Evolutionary conservation across 2,888 invertebrate species (phyloP).

Genomic region (Epistrophe grossulariae): DNA sequence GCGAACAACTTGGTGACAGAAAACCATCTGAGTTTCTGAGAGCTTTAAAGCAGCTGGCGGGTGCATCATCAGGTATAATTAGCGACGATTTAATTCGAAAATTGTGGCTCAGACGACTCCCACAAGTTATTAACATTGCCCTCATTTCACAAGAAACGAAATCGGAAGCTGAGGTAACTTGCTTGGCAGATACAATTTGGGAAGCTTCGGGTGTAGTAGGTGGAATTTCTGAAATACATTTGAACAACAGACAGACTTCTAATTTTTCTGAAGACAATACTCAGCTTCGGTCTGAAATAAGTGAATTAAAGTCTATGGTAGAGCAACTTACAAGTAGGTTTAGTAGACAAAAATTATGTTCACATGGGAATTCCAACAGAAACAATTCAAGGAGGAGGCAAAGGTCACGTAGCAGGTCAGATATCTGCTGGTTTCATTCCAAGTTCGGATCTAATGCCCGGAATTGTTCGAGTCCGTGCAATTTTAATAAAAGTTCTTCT

Average conservation of each 20-base stretch:
- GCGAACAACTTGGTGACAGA: too few relatives aligned
- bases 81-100: conserved; percentile 29
- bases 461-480: too few relatives aligned
- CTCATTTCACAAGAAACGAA: conserved; percentile 10
- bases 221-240: conserved; percentile 4
- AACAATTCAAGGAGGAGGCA: background rate
- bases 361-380: background rate
- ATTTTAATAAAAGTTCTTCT: too few relatives aligned
- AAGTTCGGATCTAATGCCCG: too few relatives aligned
- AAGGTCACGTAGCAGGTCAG: background rate
- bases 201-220: conserved; percentile 16
- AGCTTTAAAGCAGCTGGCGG: too few relatives aligned
- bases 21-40: too few relatives aligned
- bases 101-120: conserved; percentile 10
- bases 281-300: conserved; percentile 19
- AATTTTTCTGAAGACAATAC: background rate
- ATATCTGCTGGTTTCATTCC: too few relatives aligned
- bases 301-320: background rate
- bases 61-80: conserved; percentile 22
- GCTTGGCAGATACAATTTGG: conserved; percentile 35
- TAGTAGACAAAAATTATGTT: background rate
- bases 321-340: conserved; percentile 15
- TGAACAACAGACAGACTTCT: background rate
- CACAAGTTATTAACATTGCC: conserved; percentile 20
- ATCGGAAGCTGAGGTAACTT: conserved; percentile 19